Percentiles rank a stretch among this genome's conserved stretches.
These are phyloP conservation scores for Argyrosomus regius DNA, from an alignment of 2,797 vertebrate species.

Conservation along the genomic window DNA sequence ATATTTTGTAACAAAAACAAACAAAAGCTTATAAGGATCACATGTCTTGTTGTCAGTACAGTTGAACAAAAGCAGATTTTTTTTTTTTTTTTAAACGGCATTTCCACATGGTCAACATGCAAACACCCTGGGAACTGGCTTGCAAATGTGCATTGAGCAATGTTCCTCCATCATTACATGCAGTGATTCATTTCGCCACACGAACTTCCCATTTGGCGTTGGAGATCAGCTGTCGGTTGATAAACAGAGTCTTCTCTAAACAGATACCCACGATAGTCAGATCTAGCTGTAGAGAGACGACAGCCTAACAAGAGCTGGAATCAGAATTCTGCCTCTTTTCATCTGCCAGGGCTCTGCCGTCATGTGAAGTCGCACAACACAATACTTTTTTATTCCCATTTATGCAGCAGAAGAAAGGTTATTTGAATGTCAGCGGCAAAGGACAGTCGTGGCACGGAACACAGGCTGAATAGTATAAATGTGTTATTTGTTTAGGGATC, in stretches of 20 bases:
- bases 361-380: constrained; percentile 71
- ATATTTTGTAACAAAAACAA: constrained; percentile 62
- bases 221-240: constrained; percentile 77
- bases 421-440: constrained; percentile 85
- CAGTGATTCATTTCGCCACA: constrained; percentile 59
- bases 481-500: constrained; percentile 80
- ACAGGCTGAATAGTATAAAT: constrained; percentile 77
- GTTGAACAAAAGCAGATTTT: constrained; percentile 38
- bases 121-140: constrained; percentile 41
- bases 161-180: constrained; percentile 44
- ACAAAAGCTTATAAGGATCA: constrained; percentile 49
- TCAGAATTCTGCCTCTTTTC: constrained; percentile 75
- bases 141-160: constrained; percentile 37
- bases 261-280: constrained; percentile 70
- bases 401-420: constrained; percentile 82
- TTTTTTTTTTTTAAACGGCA: constrained; percentile 31
- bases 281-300: constrained; percentile 68
- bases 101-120: constrained; percentile 38
- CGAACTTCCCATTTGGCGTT: constrained; percentile 61
- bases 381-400: constrained; percentile 78
- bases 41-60: constrained; percentile 25
- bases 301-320: constrained; percentile 79
- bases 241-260: constrained; percentile 71
- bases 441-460: constrained; percentile 70
- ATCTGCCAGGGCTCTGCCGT: constrained; percentile 72